A percentile compares a stretch with the other conserved stretches of the same genome.
Evolutionary conservation across 2,113 vertebrate genomes (phyloP).

Genomic region (Azemiops feae): DNA sequence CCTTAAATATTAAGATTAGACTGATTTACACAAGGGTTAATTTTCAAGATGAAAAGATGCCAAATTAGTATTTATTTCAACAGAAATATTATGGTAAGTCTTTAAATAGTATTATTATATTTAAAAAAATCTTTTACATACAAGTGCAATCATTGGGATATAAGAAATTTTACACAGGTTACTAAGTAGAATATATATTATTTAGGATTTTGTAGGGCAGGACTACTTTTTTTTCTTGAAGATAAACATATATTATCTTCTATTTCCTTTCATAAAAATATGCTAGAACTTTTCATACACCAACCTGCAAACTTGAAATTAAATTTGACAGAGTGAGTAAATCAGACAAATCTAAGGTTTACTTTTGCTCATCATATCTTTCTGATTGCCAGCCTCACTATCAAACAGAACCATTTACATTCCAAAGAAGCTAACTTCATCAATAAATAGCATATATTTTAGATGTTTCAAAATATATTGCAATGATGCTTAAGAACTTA

Average conservation of each 20-base stretch:
- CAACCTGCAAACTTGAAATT: slow-evolving; percentile 36
- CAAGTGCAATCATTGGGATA: accelerated
- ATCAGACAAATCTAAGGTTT: slow-evolving; percentile 1
- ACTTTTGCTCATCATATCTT: slow-evolving; percentile 23
- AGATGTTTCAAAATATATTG: background rate
- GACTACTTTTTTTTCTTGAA: background rate
- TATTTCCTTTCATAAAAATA: background rate
- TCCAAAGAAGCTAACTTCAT: accelerated
- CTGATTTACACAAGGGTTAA: background rate
- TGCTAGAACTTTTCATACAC: slow-evolving; percentile 29
- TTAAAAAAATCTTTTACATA: accelerated
- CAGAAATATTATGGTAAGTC: background rate
- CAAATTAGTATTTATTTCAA: background rate
- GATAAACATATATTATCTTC: background rate
- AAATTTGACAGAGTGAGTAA: slow-evolving; percentile 23
- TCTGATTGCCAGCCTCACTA: accelerated
- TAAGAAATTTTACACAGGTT: background rate
- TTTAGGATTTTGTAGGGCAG: background rate
- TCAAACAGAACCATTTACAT: background rate
- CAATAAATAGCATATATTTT: background rate
- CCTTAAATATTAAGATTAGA: background rate
- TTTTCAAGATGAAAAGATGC: background rate
- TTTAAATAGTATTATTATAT: background rate
- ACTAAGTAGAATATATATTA: background rate
- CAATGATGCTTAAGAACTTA: background rate